Base-by-base conservation (phyloP, 2,113 vertebrate genomes). In the Opisthocomus hoazin region DNA sequence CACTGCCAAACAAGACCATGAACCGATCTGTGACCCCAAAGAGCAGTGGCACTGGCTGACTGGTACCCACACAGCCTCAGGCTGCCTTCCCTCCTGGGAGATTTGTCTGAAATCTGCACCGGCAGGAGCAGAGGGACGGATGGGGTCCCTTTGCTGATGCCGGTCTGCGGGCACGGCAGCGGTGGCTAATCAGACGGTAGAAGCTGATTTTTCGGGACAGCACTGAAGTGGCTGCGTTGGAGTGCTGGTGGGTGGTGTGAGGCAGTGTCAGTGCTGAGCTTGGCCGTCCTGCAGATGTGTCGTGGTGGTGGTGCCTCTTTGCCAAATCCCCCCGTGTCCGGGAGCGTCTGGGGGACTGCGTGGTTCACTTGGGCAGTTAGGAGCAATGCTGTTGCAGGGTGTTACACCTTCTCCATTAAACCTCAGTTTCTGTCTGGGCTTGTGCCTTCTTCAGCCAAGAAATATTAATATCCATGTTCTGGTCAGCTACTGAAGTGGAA, bases 81-180 rank as follows among this genome's bases (percentile, higher is more conserved):
- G 39, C 63, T 84, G 58, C 83, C 53, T 64, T 53, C 50, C 15
- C 36, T 61, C n/a, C n/a, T 43, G 83, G 20, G 41, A 60, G 18
- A 7, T 39, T 5, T 53, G 41, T 58, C 69, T 74, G 74, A n/a
- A 29, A 17, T 36, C 37, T 22, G 6, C 30, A 27, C 58, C 21
- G 80, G 23, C 15, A 11, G 63, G 24, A 54, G 32, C 2, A 1
- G 46, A 37, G 70, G 48, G 50, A 34, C 4, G 1, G 50, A 34
- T 4, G 1, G 21, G 32, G 17, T 51, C 30, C 41, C 39, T 43
- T 71, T 11, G 8, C 43, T 68, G 12, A 9, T 22, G 34, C 45
- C 1, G 0, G 51, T 37, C 64, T 51, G 30, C 50, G 22, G 11
- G 48, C 7, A 2, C 60, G 37, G 60, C 58, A 39, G 37, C 0